Evolutionary conservation across 2,888 invertebrate genomes (phyloP).

Genomic region (Drosophila ezoana): DNA sequence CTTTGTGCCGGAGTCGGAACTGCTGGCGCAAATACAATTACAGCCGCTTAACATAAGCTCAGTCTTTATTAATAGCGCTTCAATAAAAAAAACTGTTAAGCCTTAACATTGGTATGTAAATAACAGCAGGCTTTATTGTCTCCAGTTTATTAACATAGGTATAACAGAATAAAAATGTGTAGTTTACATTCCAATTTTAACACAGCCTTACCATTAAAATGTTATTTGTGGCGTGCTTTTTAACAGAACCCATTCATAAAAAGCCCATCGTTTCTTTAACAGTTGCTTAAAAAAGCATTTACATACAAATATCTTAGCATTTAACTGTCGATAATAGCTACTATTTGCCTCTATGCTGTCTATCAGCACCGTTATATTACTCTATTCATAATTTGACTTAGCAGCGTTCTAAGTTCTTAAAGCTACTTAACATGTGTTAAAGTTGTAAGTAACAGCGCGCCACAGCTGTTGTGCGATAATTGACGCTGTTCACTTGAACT

Average conservation of each 20-base stretch:
- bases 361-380: too few species aligned
- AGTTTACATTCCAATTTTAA: neutral
- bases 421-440: constrained; percentile 1
- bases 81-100: neutral
- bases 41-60: constrained; percentile 3
- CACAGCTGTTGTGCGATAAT: neutral
- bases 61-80: neutral
- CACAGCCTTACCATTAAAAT: neutral
- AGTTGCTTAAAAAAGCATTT: neutral
- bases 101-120: neutral
- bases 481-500: constrained; percentile 15
- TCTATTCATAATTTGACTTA: too few species aligned
- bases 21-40: neutral
- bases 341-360: too few species aligned
- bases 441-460: neutral
- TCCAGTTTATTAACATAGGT: neutral
- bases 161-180: too few species aligned
- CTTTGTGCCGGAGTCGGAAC: constrained; percentile 2
- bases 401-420: neutral
- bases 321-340: too few species aligned
- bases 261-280: neutral
- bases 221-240: too few species aligned
- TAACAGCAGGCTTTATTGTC: neutral
- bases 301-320: too few species aligned
- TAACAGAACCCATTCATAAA: too few species aligned